phyloP scores from a whole-genome alignment of 2,888 invertebrate genomes.

The Periphyllus acericola region DNA sequence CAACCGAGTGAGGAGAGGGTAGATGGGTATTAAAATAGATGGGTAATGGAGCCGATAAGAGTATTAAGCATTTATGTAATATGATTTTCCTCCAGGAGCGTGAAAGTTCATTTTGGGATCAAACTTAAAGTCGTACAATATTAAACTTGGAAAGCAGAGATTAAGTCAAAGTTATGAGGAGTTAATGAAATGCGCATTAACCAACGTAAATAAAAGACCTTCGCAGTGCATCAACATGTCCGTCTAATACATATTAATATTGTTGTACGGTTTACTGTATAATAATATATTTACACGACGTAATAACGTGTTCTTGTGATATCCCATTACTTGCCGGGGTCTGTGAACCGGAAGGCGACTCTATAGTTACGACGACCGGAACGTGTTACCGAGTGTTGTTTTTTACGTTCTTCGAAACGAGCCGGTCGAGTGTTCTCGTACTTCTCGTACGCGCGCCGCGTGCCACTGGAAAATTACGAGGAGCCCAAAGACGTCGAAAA shows the following conservation, averaged over 20 bases:
- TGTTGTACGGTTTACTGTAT: background rate
- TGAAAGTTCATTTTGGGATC: conserved; percentile 29
- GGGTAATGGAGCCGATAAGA: background rate
- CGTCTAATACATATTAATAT: background rate
- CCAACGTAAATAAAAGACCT: background rate
- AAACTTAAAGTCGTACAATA: conserved; percentile 16
- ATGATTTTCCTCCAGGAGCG: background rate
- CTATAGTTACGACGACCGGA: background rate
- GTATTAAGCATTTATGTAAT: conserved; percentile 12
- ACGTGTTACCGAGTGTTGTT: background rate
- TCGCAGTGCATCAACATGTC: background rate
- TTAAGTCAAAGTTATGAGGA: background rate
- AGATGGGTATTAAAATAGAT: background rate
- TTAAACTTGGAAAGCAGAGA: conserved; percentile 34
- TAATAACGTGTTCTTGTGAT: background rate
- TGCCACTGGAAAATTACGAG: background rate
- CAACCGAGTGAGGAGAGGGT: too few species aligned
- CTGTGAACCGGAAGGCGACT: too few species aligned
- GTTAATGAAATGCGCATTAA: background rate
- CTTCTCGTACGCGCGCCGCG: background rate
- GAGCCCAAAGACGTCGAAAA: background rate
- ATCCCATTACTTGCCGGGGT: background rate
- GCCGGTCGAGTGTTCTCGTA: background rate
- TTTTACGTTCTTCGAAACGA: background rate
- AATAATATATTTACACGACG: background rate